Conservation (phyloP, 2,888 invertebrate genomes). For the Minunthozetes semirufus region DNA sequence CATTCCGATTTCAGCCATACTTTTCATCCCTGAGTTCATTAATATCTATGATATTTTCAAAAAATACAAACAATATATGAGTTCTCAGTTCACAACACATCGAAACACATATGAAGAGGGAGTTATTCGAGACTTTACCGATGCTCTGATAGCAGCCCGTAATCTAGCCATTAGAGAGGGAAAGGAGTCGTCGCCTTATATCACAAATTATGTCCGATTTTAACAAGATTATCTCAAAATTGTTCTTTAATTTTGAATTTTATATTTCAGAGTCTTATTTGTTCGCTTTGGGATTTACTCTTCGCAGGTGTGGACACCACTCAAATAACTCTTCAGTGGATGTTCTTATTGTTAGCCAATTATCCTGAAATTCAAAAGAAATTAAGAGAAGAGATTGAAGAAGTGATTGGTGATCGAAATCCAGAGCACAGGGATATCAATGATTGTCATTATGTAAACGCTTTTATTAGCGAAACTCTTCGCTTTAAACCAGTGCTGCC, state of each 20-base stretch:
- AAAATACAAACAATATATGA: too few species aligned
- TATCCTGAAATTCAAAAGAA: constrained; percentile 8
- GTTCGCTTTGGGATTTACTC: not conserved
- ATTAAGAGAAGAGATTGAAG: constrained; percentile 1
- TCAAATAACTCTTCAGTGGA: constrained; percentile 3
- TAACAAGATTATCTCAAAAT: too few species aligned
- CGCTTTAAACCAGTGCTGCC: not conserved
- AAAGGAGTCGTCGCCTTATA: not conserved
- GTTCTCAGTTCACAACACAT: too few species aligned
- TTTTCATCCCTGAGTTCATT: too few species aligned
- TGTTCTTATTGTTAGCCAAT: not conserved
- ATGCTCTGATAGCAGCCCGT: not conserved
- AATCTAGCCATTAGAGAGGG: not conserved
- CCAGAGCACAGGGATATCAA: not conserved
- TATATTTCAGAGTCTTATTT: not conserved
- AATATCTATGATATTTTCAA: too few species aligned
- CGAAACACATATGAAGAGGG: not conserved
- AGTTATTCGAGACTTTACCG: not conserved
- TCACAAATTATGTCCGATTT: too few species aligned
- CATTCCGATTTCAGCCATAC: not conserved
- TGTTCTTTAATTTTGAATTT: too few species aligned
- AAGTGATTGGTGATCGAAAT: not conserved
- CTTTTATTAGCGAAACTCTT: constrained; percentile 22
- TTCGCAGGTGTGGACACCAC: constrained; percentile 30
- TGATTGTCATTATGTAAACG: constrained; percentile 1